A percentile compares a stretch with the other conserved stretches of the same genome.
These are phyloP conservation scores for Lissonota sp. DNA, from an alignment of 2,888 invertebrate genomes.

Conservation along the genomic window DNA sequence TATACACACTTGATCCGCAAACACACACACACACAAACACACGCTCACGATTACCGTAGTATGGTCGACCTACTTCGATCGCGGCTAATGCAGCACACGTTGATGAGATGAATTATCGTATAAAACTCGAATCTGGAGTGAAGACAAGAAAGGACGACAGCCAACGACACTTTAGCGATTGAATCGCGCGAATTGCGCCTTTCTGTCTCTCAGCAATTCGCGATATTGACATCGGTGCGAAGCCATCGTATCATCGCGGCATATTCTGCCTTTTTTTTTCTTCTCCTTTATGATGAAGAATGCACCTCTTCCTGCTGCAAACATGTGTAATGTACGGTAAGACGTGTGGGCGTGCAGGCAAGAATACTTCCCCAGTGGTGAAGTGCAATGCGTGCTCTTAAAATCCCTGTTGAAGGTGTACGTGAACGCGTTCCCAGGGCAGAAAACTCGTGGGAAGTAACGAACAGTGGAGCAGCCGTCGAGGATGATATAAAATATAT, in stretches of 20 bases:
- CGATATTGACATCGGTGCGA: neutral
- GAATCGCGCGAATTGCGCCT: neutral
- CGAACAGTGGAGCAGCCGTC: too few relatives aligned
- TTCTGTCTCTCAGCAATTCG: neutral
- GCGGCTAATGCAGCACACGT: slow-evolving; percentile 72
- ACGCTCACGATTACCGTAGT: slow-evolving; percentile 57
- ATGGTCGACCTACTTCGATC: slow-evolving; percentile 73
- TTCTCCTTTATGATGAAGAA: neutral
- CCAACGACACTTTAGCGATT: too few relatives aligned
- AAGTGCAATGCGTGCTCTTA: neutral
- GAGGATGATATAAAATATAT: neutral
- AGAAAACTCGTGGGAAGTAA: neutral
- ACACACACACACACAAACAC: too few relatives aligned
- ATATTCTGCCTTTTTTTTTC: neutral
- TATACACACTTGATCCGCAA: too few relatives aligned
- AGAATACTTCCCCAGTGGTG: slow-evolving; percentile 40
- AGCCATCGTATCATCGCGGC: slow-evolving; percentile 38
- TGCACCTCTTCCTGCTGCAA: neutral
- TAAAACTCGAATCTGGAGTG: neutral
- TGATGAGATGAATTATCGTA: slow-evolving; percentile 34
- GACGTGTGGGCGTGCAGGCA: neutral
- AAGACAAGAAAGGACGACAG: neutral
- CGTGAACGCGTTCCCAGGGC: neutral
- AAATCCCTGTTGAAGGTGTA: neutral
- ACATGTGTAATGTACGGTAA: neutral